Evolutionary conservation across 2,797 vertebrate genomes (phyloP), one percentile per base, ranked within the genome.

Genomic region (Acanthurus leucopareius): DNA sequence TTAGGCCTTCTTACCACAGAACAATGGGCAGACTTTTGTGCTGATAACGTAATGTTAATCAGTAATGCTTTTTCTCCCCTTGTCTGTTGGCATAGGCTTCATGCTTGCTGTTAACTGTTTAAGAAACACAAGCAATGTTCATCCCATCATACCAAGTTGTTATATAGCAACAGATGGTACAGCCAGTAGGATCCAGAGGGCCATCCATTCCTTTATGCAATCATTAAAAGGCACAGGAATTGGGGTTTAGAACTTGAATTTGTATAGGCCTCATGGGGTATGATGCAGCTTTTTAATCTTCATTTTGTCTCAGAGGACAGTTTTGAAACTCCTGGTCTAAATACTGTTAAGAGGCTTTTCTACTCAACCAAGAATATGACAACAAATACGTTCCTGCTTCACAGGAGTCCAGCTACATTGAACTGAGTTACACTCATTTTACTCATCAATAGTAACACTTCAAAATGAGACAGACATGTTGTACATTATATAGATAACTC

Each of bases 21-120:
- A 87, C 88, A 89, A 88, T 83, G 57, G 67, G 57, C 52, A 9
- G 64, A 91, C 88, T 79, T 75, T 69, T 75, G 73, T 53, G 76
- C 85, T 80, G 86, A 91, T 90, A 91, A 84, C 65, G 9, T 77
- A 60, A 85, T 61, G 86, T 82, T 86, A 79, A 90, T 91, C 80
- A 88, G 70, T 49, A 51, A 84, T 77, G 74, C 63, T 64, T 82
- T 83, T 63, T 69, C 53, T 61, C 69, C 68, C 45, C 42, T 61
- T 75, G 15, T 71, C 73, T 67, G 38, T 38, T 82, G 73, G 76
- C 68, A 52, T 25, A 5, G 64, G 65, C 48, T 65, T 68, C 57
- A 35, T 35, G 38, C 65, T 80, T 20, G 22, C 67, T 73, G 51
- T 70, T 72, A 78, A 80, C 77, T 71, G 42, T 71, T 60, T 53